Base-by-base conservation (phyloP, 1,140 invertebrate genomes). In the Listronotus bonariensis region DNA sequence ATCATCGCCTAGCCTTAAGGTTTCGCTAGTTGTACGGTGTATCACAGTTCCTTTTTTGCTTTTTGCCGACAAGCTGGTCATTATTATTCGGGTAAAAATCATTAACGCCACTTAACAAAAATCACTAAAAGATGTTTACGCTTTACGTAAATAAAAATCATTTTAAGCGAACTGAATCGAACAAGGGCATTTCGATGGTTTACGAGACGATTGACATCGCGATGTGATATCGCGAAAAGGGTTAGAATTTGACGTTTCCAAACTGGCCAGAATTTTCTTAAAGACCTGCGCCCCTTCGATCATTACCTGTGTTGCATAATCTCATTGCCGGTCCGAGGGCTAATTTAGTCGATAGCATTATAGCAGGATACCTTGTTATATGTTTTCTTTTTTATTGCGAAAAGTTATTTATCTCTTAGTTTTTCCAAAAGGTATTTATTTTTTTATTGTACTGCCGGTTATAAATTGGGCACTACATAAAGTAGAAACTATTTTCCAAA, bases 21-120 rank as follows among this genome's bases (percentile, higher is more conserved):
- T 89, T 80, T 90, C 89, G 79, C 87, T 89, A 68, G 89, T 90
- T 63, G 88, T 90, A 72, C 88, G 86, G 74, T 90, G 88, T 71
- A 90, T 84, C 65, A 87, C 84, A 77, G 85, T 86, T 5, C 78
- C 68, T 64, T 73, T 74, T 48, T 72, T 71, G 54, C 18, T 68
- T 34, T 63, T 68, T 40, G 52, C 60, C 43, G 62, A 43, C 60
- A 65, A 9, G 38, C 45, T 54, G n/a, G 59, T 36, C 65, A 63
- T 68, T 46, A 43, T 51, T 12, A 17, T 20, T 41, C 12, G 6
- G 20, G 20, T 15, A 40, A 34, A 41, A 57, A 49, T 40, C 49
- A 57, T 55, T 34, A 57, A 45, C 59, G 59, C 59, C 45, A 64
- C 62, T 66, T 60, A 66, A 66, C 40, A 38, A 53, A 53, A 66